Conservation (phyloP, 2,113 vertebrate species). For the Tretioscincus oriximinensis region DNA sequence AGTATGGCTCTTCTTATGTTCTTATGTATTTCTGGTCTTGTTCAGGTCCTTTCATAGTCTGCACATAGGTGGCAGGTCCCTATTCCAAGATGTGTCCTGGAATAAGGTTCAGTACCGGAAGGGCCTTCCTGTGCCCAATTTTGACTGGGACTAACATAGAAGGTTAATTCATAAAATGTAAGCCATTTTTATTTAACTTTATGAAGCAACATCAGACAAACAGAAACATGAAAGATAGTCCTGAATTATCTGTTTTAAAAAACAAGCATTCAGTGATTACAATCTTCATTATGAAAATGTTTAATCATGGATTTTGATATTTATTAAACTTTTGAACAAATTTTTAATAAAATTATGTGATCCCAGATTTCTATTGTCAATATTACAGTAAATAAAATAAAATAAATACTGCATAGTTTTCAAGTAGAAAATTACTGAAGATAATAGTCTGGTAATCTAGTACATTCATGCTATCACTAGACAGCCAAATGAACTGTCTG, state of each 20-base stretch:
- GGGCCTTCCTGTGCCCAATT: neutral
- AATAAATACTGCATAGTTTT: neutral
- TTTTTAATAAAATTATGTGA: neutral
- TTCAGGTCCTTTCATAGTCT: too few relatives aligned
- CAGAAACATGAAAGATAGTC: neutral
- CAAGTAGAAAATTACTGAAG: too few relatives aligned
- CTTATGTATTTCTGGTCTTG: too few relatives aligned
- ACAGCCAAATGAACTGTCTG: neutral
- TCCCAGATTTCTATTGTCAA: neutral
- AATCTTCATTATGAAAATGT: neutral
- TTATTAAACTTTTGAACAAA: neutral
- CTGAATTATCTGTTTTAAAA: neutral
- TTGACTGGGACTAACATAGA: neutral
- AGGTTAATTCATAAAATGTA: neutral
- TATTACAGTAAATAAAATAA: neutral
- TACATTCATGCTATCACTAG: neutral
- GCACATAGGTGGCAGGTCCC: too few relatives aligned
- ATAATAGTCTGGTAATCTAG: neutral
- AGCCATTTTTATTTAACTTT: neutral
- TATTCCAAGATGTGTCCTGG: too few relatives aligned
- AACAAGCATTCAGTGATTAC: neutral
- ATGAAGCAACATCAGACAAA: neutral
- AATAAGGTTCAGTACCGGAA: too few relatives aligned
- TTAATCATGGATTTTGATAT: neutral
- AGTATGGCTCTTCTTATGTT: too few relatives aligned